phyloP scores from a whole-genome alignment of 2,888 invertebrate species.

The Poecilobothrus nobilitatus region DNA sequence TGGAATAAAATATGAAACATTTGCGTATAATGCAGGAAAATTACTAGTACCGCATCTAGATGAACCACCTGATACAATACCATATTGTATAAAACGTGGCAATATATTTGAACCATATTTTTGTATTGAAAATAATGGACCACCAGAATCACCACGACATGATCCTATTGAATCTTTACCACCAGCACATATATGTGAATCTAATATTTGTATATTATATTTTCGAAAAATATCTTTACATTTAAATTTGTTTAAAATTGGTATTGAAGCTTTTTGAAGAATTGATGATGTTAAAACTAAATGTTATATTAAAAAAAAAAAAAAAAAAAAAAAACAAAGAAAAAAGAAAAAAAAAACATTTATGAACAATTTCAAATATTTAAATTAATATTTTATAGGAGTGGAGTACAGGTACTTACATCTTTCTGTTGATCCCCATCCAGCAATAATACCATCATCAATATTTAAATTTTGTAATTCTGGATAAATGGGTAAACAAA shows the following conservation, averaged over 20 bases:
- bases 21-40: constrained; percentile 48
- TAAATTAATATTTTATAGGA: too few species aligned
- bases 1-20: constrained; percentile 45
- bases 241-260: not conserved
- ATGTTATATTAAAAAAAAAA: too few species aligned
- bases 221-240: not conserved
- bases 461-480: constrained; percentile 37
- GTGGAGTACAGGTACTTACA: too few species aligned
- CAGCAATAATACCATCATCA: constrained; percentile 41
- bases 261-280: not conserved
- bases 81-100: constrained; percentile 39
- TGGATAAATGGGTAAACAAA: constrained; percentile 46
- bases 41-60: constrained; percentile 45
- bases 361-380: too few species aligned
- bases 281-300: not conserved
- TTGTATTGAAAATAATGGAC: constrained; percentile 31
- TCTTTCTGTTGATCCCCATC: constrained; percentile 39
- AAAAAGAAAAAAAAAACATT: not conserved
- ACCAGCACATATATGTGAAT: constrained; percentile 48
- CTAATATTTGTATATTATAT: constrained; percentile 20
- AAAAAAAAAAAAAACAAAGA: too few species aligned
- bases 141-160: constrained; percentile 26
- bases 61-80: constrained; percentile 57
- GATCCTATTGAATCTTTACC: constrained; percentile 32
- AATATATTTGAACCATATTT: constrained; percentile 20